phyloP scores from a whole-genome alignment of 2,888 invertebrate species.

The Rhorus exstirpatorius region DNA sequence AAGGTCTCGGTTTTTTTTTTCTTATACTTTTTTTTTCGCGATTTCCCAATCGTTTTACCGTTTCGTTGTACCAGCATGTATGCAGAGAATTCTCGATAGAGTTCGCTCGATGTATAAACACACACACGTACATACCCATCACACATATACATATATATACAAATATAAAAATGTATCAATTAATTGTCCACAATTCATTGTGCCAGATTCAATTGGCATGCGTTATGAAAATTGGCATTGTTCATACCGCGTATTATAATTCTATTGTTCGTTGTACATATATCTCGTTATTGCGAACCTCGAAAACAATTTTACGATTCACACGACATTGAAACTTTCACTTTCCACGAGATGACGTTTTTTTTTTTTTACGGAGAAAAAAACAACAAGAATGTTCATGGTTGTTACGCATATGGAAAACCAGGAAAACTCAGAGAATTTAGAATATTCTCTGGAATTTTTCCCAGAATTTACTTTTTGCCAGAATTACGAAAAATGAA shows the following conservation, averaged over 20 bases:
- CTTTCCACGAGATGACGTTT: not conserved
- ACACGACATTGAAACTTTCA: not conserved
- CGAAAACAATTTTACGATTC: not conserved
- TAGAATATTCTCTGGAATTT: no score
- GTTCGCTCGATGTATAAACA: conserved; percentile 10
- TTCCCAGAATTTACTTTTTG: no score
- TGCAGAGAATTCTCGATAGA: conserved; percentile 33
- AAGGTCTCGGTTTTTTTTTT: conserved; percentile 51
- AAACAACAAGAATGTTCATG: no score
- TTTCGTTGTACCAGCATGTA: conserved; percentile 44
- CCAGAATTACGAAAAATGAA: no score
- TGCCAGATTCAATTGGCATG: conserved; percentile 62
- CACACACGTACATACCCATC: not conserved
- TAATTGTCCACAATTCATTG: conserved; percentile 57
- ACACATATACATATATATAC: conserved; percentile 1
- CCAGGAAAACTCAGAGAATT: no score
- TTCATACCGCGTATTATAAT: conserved; percentile 36
- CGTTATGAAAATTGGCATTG: conserved; percentile 64
- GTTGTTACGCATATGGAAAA: no score
- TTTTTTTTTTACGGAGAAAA: no score
- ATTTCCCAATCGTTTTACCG: conserved; percentile 58
- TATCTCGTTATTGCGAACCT: not conserved
- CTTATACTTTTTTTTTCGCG: conserved; percentile 24
- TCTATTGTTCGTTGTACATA: conserved; percentile 54
- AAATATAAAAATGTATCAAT: conserved; percentile 40